Evolutionary conservation across 2,113 vertebrate genomes (phyloP).

Genomic region (Synodontis membranacea): DNA sequence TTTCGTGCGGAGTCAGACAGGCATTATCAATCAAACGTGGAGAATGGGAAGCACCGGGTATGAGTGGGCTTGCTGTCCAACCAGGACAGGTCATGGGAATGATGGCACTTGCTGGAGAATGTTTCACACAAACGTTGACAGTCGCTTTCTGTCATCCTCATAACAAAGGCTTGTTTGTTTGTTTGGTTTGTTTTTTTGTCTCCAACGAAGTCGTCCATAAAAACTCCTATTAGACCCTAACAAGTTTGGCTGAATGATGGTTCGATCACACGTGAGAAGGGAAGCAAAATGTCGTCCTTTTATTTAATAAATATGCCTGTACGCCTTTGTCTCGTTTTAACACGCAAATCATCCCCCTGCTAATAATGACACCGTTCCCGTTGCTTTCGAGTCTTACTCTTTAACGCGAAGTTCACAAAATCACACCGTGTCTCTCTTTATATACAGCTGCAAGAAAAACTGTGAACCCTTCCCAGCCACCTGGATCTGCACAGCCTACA

Average conservation of each 20-base stretch:
- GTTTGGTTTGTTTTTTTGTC: no score
- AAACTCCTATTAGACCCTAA: neutral
- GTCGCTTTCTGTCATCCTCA: conserved; percentile 26
- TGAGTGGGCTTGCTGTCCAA: conserved; percentile 45
- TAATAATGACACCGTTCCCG: conserved; percentile 13
- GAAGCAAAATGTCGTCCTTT: neutral
- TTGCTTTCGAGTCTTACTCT: neutral
- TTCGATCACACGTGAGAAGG: neutral
- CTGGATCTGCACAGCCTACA: neutral
- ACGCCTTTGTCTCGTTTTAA: neutral
- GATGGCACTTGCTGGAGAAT: conserved; percentile 43
- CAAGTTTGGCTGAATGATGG: neutral
- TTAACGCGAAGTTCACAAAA: neutral
- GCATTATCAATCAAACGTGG: conserved; percentile 54
- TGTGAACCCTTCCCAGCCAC: neutral
- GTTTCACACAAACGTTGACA: conserved; percentile 26
- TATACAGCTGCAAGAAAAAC: neutral
- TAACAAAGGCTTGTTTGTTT: conserved; percentile 8
- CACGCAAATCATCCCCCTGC: neutral
- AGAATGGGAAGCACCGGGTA: conserved; percentile 37
- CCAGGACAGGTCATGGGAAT: conserved; percentile 40
- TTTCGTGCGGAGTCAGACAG: conserved; percentile 48
- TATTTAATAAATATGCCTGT: neutral
- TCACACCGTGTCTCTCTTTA: neutral
- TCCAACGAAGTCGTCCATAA: no score